phyloP scores from a whole-genome alignment of 2,113 vertebrate genomes.

The Trogon melanurus region DNA sequence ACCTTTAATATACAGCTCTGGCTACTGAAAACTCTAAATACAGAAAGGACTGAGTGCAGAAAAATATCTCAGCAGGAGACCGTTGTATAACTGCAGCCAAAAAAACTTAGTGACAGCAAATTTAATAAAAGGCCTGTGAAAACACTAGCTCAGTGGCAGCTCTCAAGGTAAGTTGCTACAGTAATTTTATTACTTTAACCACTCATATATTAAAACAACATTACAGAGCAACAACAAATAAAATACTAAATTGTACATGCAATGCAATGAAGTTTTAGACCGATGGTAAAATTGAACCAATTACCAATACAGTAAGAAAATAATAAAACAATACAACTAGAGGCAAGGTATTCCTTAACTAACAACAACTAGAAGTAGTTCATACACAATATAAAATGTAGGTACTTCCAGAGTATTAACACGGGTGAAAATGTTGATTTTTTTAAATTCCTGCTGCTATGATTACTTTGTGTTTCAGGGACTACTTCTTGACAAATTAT shows the following conservation, averaged over 20 bases:
- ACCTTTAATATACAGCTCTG: conserved; percentile 25
- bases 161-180: conserved; percentile 41
- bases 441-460: neutral
- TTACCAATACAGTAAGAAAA: conserved; percentile 34
- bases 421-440: neutral
- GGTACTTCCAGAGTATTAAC: neutral
- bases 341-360: neutral
- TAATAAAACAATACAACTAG: neutral
- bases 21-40: neutral
- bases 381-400: neutral
- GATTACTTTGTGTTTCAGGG: neutral
- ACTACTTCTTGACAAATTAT: neutral
- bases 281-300: conserved; percentile 11
- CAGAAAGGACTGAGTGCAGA: neutral
- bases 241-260: conserved; percentile 1
- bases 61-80: neutral
- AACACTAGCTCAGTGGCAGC: neutral
- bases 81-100: neutral
- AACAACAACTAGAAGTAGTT: neutral
- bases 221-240: conserved; percentile 30
- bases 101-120: neutral
- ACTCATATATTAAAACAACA: conserved; percentile 10
- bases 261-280: conserved; percentile 20
- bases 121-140: conserved; percentile 7
- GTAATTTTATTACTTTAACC: conserved; percentile 30